Evolutionary conservation across 2,888 invertebrate genomes (phyloP).

Genomic region (Xylocampa areola): DNA sequence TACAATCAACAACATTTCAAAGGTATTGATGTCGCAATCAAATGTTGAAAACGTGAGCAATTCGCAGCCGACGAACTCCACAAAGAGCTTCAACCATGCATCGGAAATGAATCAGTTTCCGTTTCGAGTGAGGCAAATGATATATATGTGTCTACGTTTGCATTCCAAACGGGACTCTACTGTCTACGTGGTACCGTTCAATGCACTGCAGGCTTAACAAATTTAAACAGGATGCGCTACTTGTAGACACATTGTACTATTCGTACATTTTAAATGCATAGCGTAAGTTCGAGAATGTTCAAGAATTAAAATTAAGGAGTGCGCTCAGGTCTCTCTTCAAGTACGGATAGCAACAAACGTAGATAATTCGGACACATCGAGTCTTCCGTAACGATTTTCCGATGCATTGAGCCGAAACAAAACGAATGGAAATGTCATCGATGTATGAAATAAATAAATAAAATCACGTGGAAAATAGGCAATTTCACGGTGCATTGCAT

Average conservation of each 20-base stretch:
- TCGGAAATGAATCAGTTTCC: conserved; percentile 90
- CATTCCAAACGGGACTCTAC: conserved; percentile 75
- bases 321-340: conserved; percentile 52
- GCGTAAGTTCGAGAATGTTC: conserved; percentile 69
- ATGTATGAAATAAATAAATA: conserved; percentile 88
- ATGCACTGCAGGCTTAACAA: conserved; percentile 60
- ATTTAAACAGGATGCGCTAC: conserved; percentile 72
- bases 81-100: conserved; percentile 88
- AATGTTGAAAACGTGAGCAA: conserved; percentile 87
- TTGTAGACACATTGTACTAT: conserved; percentile 72
- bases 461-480: conserved; percentile 89
- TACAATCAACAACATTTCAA: conserved; percentile 66
- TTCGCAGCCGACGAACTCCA: conserved; percentile 84
- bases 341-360: conserved; percentile 55
- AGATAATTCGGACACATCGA: conserved; percentile 54
- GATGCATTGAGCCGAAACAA: conserved; percentile 69
- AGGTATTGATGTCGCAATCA: conserved; percentile 86
- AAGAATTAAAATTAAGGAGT: conserved; percentile 71
- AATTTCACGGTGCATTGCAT: conserved; percentile 89
- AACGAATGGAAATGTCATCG: conserved; percentile 83
- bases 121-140: conserved; percentile 84
- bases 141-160: conserved; percentile 73
- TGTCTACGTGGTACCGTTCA: conserved; percentile 67
- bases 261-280: conserved; percentile 75
- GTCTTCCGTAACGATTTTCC: conserved; percentile 69